Base-by-base conservation (phyloP, 2,113 vertebrate species). In the Psittacula cyanocephala region DNA sequence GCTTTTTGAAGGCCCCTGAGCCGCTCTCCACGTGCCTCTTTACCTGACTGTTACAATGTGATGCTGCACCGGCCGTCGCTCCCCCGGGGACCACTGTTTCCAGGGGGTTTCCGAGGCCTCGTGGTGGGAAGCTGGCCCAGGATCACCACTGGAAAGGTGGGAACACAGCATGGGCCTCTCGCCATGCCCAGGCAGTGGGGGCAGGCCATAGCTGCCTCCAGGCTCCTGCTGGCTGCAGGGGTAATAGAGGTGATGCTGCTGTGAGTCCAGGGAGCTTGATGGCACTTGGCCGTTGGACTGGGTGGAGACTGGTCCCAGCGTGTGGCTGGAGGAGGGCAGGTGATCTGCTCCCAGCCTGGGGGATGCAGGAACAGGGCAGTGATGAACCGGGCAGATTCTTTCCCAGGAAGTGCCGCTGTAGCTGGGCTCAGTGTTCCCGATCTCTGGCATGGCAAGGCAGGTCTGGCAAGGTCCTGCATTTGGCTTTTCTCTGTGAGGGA, bases 1-100 rank as follows among this genome's bases (percentile, higher is more conserved):
- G 65, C 22, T 57, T 43, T 35, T 5, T 4, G 55, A 13, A 78
- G 52, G 23, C n/a, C 71, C 17, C 37, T 2, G 49, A 74, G n/a
- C 64, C 0, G 0, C 43, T 18, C 18, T 60, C 46, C 8, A 0
- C 0, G 3, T 18, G 47, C 53, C 50, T 23, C 98, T 84, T 96
- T 96, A 99, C 99, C 99, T 99, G 91, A 99, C 98, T 19, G 99
- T 98, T 86, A 99, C 98, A 50, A 99, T 88, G 3, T 99, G 99
- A 11, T 96, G 98, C 94, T 99, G 99, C 79, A 98, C 92, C 0
- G 98, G 97, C 74, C 97, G 98, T 81, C 83, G 97, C 86, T 98
- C 96, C n/a, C 98, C 96, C 0, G 98, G 98, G 43, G 98, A 97
- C 96, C 98, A 98, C 43, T 98, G 98, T 78, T 99, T 98, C 98